Evolutionary conservation across 1,140 invertebrate species (phyloP).

Genomic region (Matsumurasca onukii): DNA sequence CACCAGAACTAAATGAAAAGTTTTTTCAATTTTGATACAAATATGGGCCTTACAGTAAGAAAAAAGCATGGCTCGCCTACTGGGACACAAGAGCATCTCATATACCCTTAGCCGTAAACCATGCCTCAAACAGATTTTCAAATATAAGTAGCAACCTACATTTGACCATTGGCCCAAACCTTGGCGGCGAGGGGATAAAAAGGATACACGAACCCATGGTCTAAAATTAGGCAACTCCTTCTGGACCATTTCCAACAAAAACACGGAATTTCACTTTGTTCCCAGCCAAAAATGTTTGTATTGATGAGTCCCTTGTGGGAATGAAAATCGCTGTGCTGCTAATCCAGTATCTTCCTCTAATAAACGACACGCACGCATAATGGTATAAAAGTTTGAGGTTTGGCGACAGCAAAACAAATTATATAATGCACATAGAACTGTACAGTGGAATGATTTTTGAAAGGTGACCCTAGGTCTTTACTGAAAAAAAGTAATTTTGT

Average conservation of each 20-base stretch:
- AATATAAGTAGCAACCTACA: neutral
- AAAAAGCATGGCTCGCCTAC: constrained; percentile 12
- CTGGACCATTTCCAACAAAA: neutral
- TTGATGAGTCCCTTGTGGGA: neutral
- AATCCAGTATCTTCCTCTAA: constrained; percentile 3
- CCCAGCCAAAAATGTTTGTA: neutral
- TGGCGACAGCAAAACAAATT: neutral
- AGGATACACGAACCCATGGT: neutral
- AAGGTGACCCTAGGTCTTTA: neutral
- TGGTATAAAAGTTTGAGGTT: neutral
- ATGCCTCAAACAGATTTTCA: neutral
- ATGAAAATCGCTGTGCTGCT: neutral
- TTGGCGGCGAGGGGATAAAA: neutral
- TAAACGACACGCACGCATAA: neutral
- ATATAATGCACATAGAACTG: constrained; percentile 4
- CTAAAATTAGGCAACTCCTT: neutral
- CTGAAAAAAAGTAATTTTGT: neutral
- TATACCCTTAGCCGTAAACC: neutral
- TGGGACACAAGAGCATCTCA: constrained; percentile 1
- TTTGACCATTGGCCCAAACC: neutral
- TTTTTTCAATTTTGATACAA: constrained; percentile 9
- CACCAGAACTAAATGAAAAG: neutral
- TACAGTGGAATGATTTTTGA: neutral
- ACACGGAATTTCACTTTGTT: neutral
- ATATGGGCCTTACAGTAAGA: constrained; percentile 23